phyloP scores from a whole-genome alignment of 64 coral and sea anemone species.

The Hydrozoanthus tunicans region DNA sequence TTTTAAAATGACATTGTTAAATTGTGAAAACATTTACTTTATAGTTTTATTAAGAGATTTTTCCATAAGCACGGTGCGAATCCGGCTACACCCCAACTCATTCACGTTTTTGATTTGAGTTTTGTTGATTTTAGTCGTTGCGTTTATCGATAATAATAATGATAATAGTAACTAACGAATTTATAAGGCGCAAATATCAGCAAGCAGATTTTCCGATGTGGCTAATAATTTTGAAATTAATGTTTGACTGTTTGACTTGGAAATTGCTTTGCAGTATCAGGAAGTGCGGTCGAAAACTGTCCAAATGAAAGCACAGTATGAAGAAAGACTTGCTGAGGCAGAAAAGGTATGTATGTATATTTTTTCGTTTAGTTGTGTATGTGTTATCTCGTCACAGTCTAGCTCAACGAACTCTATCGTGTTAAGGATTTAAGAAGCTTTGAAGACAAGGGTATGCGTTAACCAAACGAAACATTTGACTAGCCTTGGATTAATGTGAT shows the following conservation, averaged over 20 bases:
- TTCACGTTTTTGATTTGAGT: not conserved
- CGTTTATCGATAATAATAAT: not conserved
- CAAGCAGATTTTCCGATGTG: too few species aligned
- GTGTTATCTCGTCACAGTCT: too few species aligned
- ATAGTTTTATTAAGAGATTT: too few species aligned
- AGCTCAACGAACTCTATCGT: too few species aligned
- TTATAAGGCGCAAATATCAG: not conserved
- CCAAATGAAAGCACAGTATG: conserved; percentile 53
- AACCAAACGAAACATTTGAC: too few species aligned
- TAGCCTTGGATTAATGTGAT: not conserved
- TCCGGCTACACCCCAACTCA: not conserved
- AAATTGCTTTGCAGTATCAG: conserved; percentile 7
- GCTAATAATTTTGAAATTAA: too few species aligned
- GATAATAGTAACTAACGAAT: not conserved
- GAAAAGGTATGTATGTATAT: not conserved
- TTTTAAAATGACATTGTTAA: too few species aligned
- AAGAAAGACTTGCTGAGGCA: conserved; percentile 16
- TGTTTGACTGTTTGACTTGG: not conserved
- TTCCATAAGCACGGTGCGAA: too few species aligned
- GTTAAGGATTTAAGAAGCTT: too few species aligned
- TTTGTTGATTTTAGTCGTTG: not conserved
- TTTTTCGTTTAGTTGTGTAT: too few species aligned
- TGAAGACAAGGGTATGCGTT: too few species aligned
- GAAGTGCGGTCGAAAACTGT: conserved; percentile 25
- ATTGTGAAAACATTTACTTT: too few species aligned